A percentile compares a stretch with the other conserved stretches of the same genome.
These are phyloP conservation scores for Odobenus rosmarus DNA, from an alignment of 2,113 vertebrate species.

Conservation along the genomic window DNA sequence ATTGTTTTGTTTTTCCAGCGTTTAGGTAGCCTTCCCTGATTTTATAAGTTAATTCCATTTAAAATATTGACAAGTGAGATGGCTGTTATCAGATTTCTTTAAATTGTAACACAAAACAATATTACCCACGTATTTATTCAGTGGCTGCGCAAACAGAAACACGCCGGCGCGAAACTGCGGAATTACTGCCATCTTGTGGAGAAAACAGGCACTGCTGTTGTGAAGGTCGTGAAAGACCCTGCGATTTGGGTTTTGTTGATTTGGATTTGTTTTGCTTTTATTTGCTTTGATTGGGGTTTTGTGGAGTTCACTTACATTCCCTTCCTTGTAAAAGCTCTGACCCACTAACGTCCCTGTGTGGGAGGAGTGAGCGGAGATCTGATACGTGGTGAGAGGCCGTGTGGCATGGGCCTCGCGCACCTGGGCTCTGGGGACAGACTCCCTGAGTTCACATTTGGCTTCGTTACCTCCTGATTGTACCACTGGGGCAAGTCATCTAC, in stretches of 20 bases:
- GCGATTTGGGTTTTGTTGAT: not conserved
- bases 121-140: not conserved
- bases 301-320: not conserved
- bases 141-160: not conserved
- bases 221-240: rapidly evolving
- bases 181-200: slow-evolving; percentile 86
- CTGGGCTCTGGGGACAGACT: not conserved
- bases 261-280: not conserved
- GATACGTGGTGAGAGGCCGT: not conserved
- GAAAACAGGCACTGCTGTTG: not conserved
- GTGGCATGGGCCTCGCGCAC: rapidly evolving
- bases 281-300: not conserved
- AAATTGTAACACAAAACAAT: not conserved
- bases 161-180: slow-evolving; percentile 49
- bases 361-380: not conserved
- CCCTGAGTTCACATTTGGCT: not conserved
- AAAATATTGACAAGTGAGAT: not conserved
- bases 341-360: not conserved
- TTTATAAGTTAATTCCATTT: slow-evolving; percentile 42
- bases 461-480: not conserved
- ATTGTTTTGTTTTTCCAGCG: not conserved
- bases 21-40: not conserved
- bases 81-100: slow-evolving; percentile 42
- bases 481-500: not conserved
- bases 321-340: not conserved